phyloP scores from a whole-genome alignment of 37 sponge, comb jelly and placozoan genomes.

The Oscarella lobularis region DNA sequence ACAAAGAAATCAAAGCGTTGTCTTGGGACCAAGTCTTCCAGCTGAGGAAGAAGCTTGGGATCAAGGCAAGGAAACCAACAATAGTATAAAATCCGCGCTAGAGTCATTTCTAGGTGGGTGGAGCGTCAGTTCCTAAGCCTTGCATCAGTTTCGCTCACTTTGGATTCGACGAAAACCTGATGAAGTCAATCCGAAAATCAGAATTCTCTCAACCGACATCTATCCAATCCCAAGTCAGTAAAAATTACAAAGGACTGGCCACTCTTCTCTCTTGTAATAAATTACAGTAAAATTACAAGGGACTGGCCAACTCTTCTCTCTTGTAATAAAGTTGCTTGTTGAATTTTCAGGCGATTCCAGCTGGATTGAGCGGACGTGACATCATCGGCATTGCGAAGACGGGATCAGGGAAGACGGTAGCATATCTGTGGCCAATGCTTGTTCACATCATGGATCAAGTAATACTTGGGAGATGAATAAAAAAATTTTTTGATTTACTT shows the following conservation, averaged over 20 bases:
- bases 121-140: constrained; percentile 62
- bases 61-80: constrained; percentile 31
- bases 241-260: background rate
- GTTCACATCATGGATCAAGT: constrained; percentile 89
- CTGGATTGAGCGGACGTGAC: constrained; percentile 75
- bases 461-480: background rate
- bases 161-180: constrained; percentile 60
- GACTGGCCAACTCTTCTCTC: background rate
- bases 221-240: constrained; percentile 83
- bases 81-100: constrained; percentile 15
- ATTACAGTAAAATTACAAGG: too few relatives aligned
- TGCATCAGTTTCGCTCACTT: constrained; percentile 91
- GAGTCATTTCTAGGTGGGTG: constrained; percentile 16
- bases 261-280: background rate
- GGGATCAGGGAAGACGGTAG: constrained; percentile 94
- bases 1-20: constrained; percentile 45
- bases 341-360: constrained; percentile 27
- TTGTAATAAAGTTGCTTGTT: background rate
- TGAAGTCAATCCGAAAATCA: constrained; percentile 61
- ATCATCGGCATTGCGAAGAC: constrained; percentile 95
- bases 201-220: constrained; percentile 84
- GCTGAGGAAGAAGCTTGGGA: constrained; percentile 57
- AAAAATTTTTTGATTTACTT: background rate
- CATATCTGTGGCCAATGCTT: constrained; percentile 79
- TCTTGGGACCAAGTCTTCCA: constrained; percentile 32